Evolutionary conservation across 2,888 invertebrate species (phyloP).

Genomic region (Dascillus cervinus): DNA sequence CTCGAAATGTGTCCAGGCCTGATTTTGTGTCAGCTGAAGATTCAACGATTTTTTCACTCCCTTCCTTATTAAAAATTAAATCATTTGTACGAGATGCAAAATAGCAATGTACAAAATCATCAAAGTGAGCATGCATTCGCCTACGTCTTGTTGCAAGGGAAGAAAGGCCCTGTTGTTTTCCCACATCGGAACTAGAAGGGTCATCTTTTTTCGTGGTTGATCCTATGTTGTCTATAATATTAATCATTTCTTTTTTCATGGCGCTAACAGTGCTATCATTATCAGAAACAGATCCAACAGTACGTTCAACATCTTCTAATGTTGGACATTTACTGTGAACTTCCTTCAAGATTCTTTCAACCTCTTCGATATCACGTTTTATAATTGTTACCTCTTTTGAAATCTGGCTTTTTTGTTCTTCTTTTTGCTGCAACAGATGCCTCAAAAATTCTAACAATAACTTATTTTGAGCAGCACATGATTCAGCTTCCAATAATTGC

Average conservation of each 20-base stretch:
- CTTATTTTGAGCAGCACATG: constrained; percentile 69
- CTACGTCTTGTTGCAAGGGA: constrained; percentile 62
- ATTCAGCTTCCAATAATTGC: constrained; percentile 72
- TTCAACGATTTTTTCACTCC: constrained; percentile 29
- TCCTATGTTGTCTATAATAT: constrained; percentile 49
- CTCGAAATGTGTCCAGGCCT: constrained; percentile 69
- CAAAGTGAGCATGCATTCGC: constrained; percentile 78
- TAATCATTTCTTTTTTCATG: constrained; percentile 50
- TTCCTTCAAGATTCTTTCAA: constrained; percentile 55
- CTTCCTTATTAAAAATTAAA: constrained; percentile 52
- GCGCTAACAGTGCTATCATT: constrained; percentile 45
- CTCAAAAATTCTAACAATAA: constrained; percentile 78
- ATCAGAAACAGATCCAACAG: constrained; percentile 40
- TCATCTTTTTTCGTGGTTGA: constrained; percentile 37
- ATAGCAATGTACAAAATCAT: constrained; percentile 83
- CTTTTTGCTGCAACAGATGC: constrained; percentile 66
- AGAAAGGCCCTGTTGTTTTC: constrained; percentile 29
- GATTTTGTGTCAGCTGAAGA: constrained; percentile 30
- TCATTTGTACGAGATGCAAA: constrained; percentile 70
- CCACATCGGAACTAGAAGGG: constrained; percentile 21
- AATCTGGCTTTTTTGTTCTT: constrained; percentile 58
- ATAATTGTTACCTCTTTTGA: constrained; percentile 67
- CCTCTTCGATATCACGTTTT: constrained; percentile 63
- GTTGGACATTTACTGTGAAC: constrained; percentile 52
- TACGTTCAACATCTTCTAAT: constrained; percentile 47